Percentiles rank a stretch among this genome's conserved stretches.
Evolutionary conservation across 2,113 vertebrate species (phyloP).

Genomic region (Thamnophis sirtalis): DNA sequence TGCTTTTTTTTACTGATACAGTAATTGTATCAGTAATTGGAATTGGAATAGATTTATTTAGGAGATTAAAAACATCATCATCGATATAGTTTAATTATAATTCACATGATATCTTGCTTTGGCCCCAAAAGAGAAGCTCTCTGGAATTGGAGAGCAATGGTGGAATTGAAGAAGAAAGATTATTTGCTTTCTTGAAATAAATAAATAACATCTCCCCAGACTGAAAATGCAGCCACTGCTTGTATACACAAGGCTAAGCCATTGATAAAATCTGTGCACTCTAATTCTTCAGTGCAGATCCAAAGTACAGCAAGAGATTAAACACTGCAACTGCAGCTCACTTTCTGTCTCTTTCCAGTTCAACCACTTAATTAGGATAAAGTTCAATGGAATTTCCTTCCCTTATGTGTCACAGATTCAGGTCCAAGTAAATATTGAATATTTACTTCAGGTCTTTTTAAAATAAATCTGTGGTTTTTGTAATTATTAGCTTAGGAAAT

Average conservation of each 20-base stretch:
- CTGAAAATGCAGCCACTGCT: not conserved
- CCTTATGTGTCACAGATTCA: not conserved
- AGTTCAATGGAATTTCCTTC: not conserved
- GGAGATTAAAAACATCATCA: not conserved
- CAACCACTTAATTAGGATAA: not conserved
- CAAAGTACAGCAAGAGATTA: not conserved
- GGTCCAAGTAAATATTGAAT: not conserved
- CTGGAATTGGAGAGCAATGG: not conserved
- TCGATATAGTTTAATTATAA: not conserved
- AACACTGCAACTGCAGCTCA: not conserved
- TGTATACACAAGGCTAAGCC: not conserved
- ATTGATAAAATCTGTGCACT: not conserved
- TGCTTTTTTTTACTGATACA: not conserved
- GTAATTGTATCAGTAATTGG: not conserved
- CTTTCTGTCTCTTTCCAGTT: no score
- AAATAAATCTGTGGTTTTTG: not conserved
- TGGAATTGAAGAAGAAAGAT: not conserved
- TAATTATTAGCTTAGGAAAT: not conserved
- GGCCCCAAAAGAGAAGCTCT: not conserved
- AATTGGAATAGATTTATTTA: not conserved
- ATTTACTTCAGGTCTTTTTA: not conserved
- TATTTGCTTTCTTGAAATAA: not conserved
- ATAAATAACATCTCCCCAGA: not conserved
- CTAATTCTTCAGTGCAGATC: not conserved
- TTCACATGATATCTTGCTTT: not conserved